Percentiles rank a stretch among this genome's conserved stretches.
These are phyloP conservation scores for Xiphophorus birchmanni DNA, from an alignment of 2,797 vertebrate species.

Conservation along the genomic window DNA sequence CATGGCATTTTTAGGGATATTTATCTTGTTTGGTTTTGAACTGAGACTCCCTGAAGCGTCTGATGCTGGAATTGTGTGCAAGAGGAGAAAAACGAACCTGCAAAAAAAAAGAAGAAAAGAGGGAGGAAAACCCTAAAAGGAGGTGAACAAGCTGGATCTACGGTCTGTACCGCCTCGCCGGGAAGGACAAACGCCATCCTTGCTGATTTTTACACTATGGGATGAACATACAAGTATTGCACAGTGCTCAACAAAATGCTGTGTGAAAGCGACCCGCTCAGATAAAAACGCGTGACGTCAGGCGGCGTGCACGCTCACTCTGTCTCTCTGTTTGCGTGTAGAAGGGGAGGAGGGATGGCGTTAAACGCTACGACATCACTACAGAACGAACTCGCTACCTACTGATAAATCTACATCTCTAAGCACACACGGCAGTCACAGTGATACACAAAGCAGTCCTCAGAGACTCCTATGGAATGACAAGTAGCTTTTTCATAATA, in stretches of 20 bases:
- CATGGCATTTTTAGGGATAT: constrained; percentile 64
- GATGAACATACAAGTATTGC: constrained; percentile 87
- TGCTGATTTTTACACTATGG: constrained; percentile 74
- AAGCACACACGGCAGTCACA: constrained; percentile 99
- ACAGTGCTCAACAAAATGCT: constrained; percentile 98
- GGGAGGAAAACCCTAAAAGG: constrained; percentile 63
- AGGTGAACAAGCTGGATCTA: constrained; percentile 70
- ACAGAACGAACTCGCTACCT: constrained; percentile 93
- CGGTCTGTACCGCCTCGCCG: constrained; percentile 68
- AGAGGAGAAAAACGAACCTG: constrained; percentile 63
- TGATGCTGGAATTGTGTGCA: constrained; percentile 79
- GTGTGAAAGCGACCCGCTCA: constrained; percentile 83
- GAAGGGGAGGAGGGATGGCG: constrained; percentile 90
- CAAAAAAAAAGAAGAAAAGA: constrained; percentile 28
- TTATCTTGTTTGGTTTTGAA: constrained; percentile 68
- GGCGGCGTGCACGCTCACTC: constrained; percentile 57
- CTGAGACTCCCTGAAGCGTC: constrained; percentile 77
- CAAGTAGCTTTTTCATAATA: constrained; percentile 95
- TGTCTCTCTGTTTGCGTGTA: constrained; percentile 81
- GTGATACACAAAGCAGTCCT: constrained; percentile 99
- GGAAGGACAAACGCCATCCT: constrained; percentile 62
- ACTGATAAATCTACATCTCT: constrained; percentile 95
- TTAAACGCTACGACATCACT: constrained; percentile 92
- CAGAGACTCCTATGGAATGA: constrained; percentile 97
- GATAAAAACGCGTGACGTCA: constrained; percentile 27